phyloP scores from a whole-genome alignment of 30 jellyfish, hydroid and myxozoan species.

The Aurelia aurita complex sp. Pacific region DNA sequence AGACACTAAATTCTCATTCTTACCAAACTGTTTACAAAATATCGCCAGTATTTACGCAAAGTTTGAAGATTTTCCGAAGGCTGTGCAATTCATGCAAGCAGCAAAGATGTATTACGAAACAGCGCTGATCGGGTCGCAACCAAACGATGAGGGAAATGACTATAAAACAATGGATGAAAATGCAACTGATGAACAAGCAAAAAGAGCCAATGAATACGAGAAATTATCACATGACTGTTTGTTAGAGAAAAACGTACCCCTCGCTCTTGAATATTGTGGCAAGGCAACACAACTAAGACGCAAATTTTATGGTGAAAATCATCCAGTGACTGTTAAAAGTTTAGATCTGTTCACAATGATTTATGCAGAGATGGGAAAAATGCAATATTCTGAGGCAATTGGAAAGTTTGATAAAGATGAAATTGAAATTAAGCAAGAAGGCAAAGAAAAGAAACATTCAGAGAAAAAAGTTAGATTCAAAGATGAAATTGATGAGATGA shows the following conservation, averaged over 20 bases:
- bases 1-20: constrained; percentile 49
- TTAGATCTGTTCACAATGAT: constrained; percentile 86
- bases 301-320: constrained; percentile 81
- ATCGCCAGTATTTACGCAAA: constrained; percentile 86
- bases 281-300: constrained; percentile 87
- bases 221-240: constrained; percentile 80
- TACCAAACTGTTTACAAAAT: constrained; percentile 83
- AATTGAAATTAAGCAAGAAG: constrained; percentile 7
- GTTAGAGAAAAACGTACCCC: constrained; percentile 71
- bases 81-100: constrained; percentile 93
- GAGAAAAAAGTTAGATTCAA: constrained; percentile 22
- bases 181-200: constrained; percentile 79
- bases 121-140: constrained; percentile 79
- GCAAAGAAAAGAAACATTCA: not conserved
- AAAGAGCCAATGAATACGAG: constrained; percentile 87
- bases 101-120: constrained; percentile 91
- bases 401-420: constrained; percentile 43
- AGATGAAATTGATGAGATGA: constrained; percentile 12
- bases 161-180: constrained; percentile 74
- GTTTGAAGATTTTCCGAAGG: constrained; percentile 81
- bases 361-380: constrained; percentile 95
- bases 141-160: constrained; percentile 37
- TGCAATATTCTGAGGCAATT: constrained; percentile 88
- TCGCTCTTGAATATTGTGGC: constrained; percentile 94
- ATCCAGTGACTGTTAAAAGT: constrained; percentile 69